A percentile compares a stretch with the other conserved stretches of the same genome.
Evolutionary conservation across 2,888 invertebrate genomes (phyloP).

Genomic region (Hypomecis atomaria): DNA sequence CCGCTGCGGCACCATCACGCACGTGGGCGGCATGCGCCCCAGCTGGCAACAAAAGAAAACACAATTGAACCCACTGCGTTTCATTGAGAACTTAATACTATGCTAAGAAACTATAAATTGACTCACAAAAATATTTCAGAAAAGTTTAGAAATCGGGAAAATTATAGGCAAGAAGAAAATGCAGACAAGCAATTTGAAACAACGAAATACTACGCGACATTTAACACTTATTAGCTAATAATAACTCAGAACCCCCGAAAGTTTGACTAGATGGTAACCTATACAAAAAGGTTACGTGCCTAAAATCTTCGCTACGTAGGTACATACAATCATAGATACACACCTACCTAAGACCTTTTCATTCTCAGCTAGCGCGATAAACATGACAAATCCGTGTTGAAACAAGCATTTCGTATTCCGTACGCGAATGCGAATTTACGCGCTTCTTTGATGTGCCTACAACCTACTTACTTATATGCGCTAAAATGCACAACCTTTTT

Average conservation of each 20-base stretch:
- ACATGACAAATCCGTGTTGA: constrained; percentile 6
- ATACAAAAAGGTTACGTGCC: too few relatives aligned
- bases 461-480: not conserved
- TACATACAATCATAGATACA: too few relatives aligned
- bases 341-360: too few relatives aligned
- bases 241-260: too few relatives aligned
- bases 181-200: too few relatives aligned
- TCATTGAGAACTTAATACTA: not conserved
- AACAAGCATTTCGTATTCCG: constrained; percentile 7
- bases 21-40: constrained; percentile 71
- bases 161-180: too few relatives aligned
- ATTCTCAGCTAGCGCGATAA: not conserved
- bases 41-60: constrained; percentile 56
- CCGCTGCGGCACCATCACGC: constrained; percentile 71
- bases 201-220: too few relatives aligned
- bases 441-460: constrained; percentile 2
- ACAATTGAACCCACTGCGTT: not conserved
- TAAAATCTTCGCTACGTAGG: too few relatives aligned
- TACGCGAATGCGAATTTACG: not conserved
- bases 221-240: too few relatives aligned
- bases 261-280: too few relatives aligned
- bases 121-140: not conserved
- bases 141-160: too few relatives aligned
- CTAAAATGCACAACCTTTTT: constrained; percentile 7
- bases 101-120: too few relatives aligned